Evolutionary conservation across 2,888 invertebrate genomes (phyloP).

Genomic region (Scaptomyza caliginosa): DNA sequence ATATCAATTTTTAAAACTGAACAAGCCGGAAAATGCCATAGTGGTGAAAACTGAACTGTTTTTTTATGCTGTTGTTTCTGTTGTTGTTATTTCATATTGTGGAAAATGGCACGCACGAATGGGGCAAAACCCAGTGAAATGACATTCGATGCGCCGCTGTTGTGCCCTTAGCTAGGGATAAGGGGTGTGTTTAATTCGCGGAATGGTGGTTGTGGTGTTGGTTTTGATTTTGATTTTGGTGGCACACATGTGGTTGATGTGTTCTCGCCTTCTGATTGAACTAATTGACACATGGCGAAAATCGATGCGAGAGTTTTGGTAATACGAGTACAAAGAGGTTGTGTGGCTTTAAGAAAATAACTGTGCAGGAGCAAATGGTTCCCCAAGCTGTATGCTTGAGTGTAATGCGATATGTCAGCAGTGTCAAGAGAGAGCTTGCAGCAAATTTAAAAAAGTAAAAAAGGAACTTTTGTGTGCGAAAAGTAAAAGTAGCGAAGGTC

Average conservation of each 20-base stretch:
- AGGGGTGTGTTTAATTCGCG: constrained; percentile 18
- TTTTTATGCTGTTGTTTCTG: constrained; percentile 10
- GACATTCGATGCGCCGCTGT: constrained; percentile 37
- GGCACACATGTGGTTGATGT: constrained; percentile 67
- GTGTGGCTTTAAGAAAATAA: constrained; percentile 23
- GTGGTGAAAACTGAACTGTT: constrained; percentile 29
- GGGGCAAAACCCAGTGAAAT: constrained; percentile 29
- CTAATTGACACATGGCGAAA: constrained; percentile 74
- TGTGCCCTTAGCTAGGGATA: constrained; percentile 1
- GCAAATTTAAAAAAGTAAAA: constrained; percentile 64
- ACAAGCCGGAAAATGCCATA: constrained; percentile 1
- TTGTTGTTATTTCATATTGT: constrained; percentile 8
- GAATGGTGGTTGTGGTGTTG: constrained; percentile 11
- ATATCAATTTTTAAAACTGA: constrained; percentile 38
- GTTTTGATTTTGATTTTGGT: constrained; percentile 23
- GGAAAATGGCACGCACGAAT: constrained; percentile 32
- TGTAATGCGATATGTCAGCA: constrained; percentile 82
- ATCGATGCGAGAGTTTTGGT: constrained; percentile 48
- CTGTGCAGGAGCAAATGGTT: constrained; percentile 18
- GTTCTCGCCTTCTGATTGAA: constrained; percentile 64
- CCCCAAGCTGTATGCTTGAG: constrained; percentile 11
- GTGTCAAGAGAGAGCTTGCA: constrained; percentile 48
- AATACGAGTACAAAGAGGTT: constrained; percentile 29
- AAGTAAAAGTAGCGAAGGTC: constrained; percentile 79
- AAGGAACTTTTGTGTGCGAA: constrained; percentile 41